Evolutionary conservation across 2,797 vertebrate genomes (phyloP).

Genomic region (Alcedo quadribrachys): DNA sequence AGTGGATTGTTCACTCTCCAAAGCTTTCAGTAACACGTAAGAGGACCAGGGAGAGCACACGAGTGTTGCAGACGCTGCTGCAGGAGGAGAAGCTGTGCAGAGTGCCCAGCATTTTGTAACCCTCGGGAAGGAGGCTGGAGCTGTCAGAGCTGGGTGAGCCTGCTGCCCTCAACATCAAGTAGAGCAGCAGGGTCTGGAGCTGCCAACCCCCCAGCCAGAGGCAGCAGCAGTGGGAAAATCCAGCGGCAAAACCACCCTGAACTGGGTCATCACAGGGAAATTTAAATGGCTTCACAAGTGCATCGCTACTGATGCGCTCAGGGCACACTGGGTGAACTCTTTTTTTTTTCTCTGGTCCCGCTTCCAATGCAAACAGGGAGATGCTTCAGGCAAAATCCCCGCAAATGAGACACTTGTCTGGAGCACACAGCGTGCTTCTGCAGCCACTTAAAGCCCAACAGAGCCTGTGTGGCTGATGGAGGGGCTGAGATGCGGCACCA

Average conservation of each 20-base stretch:
- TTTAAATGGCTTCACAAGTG: neutral
- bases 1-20: neutral
- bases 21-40: neutral
- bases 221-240: conserved; percentile 18
- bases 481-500: accelerated
- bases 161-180: neutral
- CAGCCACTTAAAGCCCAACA: accelerated
- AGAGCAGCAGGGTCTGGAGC: neutral
- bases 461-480: neutral
- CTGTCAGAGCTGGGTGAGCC: neutral
- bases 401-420: neutral
- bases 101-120: accelerated
- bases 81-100: neutral
- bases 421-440: accelerated
- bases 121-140: neutral
- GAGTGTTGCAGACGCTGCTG: neutral
- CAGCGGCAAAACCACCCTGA: neutral
- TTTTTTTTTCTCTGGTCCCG: neutral
- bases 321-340: neutral
- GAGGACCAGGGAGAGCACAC: accelerated
- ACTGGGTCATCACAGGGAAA: conserved; percentile 19
- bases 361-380: neutral
- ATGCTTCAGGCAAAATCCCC: neutral
- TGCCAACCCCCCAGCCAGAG: neutral
- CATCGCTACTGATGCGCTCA: accelerated